Conservation (phyloP, 1,140 invertebrate genomes). For the Fopius arisanus region DNA sequence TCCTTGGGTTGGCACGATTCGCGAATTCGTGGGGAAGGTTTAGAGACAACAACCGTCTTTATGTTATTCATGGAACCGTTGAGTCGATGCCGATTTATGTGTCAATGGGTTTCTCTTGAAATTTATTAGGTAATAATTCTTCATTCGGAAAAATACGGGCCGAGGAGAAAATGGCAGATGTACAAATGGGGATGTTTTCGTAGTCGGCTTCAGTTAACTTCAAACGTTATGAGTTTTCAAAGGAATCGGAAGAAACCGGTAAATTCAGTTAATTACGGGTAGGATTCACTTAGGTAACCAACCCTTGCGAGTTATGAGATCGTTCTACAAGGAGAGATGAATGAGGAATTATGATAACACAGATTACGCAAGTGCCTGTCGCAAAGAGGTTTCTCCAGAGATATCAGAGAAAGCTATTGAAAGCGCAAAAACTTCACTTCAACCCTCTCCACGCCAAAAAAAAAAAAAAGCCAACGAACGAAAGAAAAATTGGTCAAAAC, state of each 20-base stretch:
- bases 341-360: neutral
- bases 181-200: too few relatives aligned
- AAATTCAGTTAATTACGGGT: neutral
- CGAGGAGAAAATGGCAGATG: too few relatives aligned
- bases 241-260: neutral
- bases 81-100: conserved; percentile 16
- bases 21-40: too few relatives aligned
- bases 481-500: too few relatives aligned
- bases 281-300: neutral
- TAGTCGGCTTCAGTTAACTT: neutral
- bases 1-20: neutral
- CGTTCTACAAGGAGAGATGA: neutral
- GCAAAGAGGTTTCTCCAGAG: too few relatives aligned
- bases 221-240: neutral
- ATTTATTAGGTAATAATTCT: too few relatives aligned
- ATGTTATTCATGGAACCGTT: conserved; percentile 29
- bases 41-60: neutral
- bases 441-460: too few relatives aligned
- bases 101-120: neutral
- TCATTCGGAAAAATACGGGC: too few relatives aligned
- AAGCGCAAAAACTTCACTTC: too few relatives aligned
- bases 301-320: neutral
- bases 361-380: neutral
- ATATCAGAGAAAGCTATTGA: too few relatives aligned
- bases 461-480: too few relatives aligned